Percentiles rank a stretch among this genome's conserved stretches.
These are phyloP conservation scores for Tupiocoris notatus DNA, from an alignment of 2,888 invertebrate genomes.

Conservation along the genomic window DNA sequence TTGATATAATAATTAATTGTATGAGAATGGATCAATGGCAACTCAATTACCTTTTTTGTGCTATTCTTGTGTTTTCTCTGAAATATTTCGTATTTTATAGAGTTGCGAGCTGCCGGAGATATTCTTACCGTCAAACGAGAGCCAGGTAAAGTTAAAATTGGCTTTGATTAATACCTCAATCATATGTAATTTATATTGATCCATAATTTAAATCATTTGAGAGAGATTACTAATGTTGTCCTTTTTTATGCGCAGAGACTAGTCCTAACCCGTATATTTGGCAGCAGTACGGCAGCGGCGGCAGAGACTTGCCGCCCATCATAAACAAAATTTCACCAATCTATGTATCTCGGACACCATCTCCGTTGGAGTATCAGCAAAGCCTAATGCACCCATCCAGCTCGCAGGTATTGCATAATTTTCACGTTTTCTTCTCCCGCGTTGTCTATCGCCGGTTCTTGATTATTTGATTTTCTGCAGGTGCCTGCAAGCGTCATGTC, in stretches of 20 bases:
- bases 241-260: conserved; percentile 51
- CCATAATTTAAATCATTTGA: background rate
- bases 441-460: too few relatives aligned
- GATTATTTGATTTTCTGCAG: background rate
- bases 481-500: background rate
- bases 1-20: too few relatives aligned
- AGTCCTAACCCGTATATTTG: conserved; percentile 52
- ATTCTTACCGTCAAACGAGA: conserved; percentile 18
- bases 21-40: too few relatives aligned
- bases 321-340: conserved; percentile 38
- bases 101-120: background rate
- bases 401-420: background rate
- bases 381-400: background rate
- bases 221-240: background rate
- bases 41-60: too few relatives aligned
- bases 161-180: background rate
- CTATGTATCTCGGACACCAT: conserved; percentile 45
- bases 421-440: too few relatives aligned
- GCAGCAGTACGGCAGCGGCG: background rate
- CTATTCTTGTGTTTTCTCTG: too few relatives aligned
- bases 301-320: background rate
- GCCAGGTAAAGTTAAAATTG: background rate
- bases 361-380: conserved; percentile 45
- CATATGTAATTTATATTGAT: background rate
- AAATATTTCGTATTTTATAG: too few relatives aligned